A percentile compares a stretch with the other conserved stretches of the same genome.
These are phyloP conservation scores for Sphinx pinastri DNA, from an alignment of 2,888 invertebrate species.

Conservation along the genomic window DNA sequence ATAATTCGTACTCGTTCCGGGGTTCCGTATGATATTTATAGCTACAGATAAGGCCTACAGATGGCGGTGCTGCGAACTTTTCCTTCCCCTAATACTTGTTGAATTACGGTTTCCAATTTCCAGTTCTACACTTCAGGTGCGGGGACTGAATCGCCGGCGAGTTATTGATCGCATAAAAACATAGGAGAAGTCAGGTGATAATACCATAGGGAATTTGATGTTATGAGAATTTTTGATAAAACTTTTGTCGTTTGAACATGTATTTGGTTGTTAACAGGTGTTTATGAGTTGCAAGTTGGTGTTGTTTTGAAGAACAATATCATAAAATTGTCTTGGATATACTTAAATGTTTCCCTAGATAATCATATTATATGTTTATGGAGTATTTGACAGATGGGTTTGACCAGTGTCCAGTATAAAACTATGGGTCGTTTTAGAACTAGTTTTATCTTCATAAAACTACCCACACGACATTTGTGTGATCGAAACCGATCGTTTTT, in stretches of 20 bases:
- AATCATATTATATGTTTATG: too few relatives aligned
- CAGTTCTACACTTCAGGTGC: slow-evolving; percentile 77
- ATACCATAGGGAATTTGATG: background rate
- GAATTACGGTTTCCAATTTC: slow-evolving; percentile 83
- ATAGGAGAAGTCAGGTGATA: slow-evolving; percentile 12
- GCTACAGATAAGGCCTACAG: slow-evolving; percentile 80
- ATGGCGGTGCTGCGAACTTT: slow-evolving; percentile 76
- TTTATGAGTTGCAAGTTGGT: background rate
- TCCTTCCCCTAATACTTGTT: slow-evolving; percentile 82
- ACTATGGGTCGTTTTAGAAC: background rate
- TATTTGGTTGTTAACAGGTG: background rate
- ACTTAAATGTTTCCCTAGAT: background rate
- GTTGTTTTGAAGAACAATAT: background rate
- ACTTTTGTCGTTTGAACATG: slow-evolving; percentile 19
- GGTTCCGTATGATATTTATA: slow-evolving; percentile 76
- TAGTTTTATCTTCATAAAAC: background rate
- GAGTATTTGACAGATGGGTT: too few relatives aligned
- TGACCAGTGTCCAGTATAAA: background rate
- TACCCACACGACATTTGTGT: background rate
- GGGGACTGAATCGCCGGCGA: slow-evolving; percentile 48
- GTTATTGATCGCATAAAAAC: slow-evolving; percentile 35
- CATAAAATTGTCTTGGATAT: background rate
- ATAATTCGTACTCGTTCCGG: slow-evolving; percentile 76
- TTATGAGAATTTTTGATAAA: slow-evolving; percentile 3
- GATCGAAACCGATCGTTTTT: background rate